Percentiles rank a stretch among this genome's conserved stretches.
phyloP scores from a whole-genome alignment of 2,888 invertebrate species.

The Lymantria monacha region DNA sequence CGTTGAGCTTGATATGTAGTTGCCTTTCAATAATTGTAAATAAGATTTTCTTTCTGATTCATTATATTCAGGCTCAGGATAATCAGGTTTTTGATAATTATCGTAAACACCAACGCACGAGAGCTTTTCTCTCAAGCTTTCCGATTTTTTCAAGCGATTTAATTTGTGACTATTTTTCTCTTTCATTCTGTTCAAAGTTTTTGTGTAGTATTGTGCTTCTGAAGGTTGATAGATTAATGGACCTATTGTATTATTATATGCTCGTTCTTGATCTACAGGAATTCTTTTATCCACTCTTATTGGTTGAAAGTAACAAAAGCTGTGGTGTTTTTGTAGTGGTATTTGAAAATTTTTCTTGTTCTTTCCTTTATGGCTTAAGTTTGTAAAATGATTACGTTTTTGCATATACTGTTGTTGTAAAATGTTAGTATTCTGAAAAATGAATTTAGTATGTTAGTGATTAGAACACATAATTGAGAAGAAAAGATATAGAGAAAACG shows the following conservation, averaged over 20 bases:
- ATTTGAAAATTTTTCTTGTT: constrained; percentile 85
- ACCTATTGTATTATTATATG: constrained; percentile 74
- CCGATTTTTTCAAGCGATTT: constrained; percentile 76
- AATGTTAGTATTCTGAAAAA: constrained; percentile 84
- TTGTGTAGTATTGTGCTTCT: constrained; percentile 71
- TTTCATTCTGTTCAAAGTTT: constrained; percentile 74
- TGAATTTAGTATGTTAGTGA: constrained; percentile 64
- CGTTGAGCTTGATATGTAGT: constrained; percentile 77
- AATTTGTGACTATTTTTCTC: constrained; percentile 72
- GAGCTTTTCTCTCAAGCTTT: constrained; percentile 74
- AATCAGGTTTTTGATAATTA: constrained; percentile 73
- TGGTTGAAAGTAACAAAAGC: constrained; percentile 86
- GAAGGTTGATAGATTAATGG: constrained; percentile 72
- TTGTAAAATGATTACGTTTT: constrained; percentile 81
- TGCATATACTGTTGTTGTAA: constrained; percentile 82
- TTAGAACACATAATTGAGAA: constrained; percentile 42
- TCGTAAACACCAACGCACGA: constrained; percentile 78
- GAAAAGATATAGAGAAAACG: constrained; percentile 25
- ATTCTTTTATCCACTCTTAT: constrained; percentile 83
- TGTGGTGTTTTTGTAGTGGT: constrained; percentile 85
- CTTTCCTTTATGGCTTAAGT: constrained; percentile 72
- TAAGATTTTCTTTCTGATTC: constrained; percentile 73
- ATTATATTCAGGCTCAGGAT: constrained; percentile 71
- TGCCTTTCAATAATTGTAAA: constrained; percentile 71
- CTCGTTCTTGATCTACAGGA: constrained; percentile 69